Percentiles rank a stretch among this genome's conserved stretches.
phyloP scores from a whole-genome alignment of 1,140 invertebrate species.

The Drosophila murphyi region DNA sequence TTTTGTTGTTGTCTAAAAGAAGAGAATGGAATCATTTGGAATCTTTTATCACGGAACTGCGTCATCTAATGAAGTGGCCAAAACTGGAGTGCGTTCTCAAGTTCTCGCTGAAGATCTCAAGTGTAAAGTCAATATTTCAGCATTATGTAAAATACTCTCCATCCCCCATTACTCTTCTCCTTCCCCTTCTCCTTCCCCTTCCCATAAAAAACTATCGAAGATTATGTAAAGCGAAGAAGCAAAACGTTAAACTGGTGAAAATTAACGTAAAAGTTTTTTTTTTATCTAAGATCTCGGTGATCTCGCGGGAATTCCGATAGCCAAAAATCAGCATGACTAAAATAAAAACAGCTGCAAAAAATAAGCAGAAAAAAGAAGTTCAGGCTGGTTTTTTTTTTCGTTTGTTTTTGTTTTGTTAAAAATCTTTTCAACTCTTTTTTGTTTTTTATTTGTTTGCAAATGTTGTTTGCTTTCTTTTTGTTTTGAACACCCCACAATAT shows the following conservation, averaged over 20 bases:
- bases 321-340: conserved; percentile 78
- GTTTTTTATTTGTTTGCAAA: conserved; percentile 54
- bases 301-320: conserved; percentile 73
- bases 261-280: conserved; percentile 70
- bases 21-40: conserved; percentile 58
- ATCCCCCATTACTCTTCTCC: not conserved
- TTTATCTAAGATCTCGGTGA: conserved; percentile 42
- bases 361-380: conserved; percentile 11
- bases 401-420: conserved; percentile 53
- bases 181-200: no score
- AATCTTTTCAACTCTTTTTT: conserved; percentile 49
- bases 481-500: conserved; percentile 20
- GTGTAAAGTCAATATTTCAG: conserved; percentile 60
- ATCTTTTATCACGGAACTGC: conserved; percentile 68
- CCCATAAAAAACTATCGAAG: not conserved
- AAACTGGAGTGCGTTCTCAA: conserved; percentile 51
- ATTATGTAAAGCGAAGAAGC: conserved; percentile 57
- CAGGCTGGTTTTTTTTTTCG: conserved; percentile 47
- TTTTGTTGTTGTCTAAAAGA: conserved; percentile 17
- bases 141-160: conserved; percentile 60
- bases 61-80: conserved; percentile 59
- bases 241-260: conserved; percentile 39
- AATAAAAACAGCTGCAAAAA: conserved; percentile 51
- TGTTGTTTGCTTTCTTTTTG: conserved; percentile 62
- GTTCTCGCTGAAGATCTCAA: conserved; percentile 53